Evolutionary conservation across 1,140 invertebrate genomes (phyloP), one percentile per base, ranked within the genome.

Genomic region (Himalopsyche phryganea): DNA sequence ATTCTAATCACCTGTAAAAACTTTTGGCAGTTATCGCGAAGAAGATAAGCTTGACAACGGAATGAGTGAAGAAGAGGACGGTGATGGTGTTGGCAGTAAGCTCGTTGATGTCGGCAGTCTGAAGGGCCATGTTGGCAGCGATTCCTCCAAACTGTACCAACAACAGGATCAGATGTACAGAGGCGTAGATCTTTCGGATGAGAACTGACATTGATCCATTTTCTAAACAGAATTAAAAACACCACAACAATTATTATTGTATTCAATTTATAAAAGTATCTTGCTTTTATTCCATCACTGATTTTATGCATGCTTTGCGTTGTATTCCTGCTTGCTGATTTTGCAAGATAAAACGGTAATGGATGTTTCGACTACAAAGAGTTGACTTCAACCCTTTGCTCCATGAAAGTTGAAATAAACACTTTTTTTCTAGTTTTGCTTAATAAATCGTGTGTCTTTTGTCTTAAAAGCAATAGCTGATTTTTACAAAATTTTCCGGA

Each of bases 31-130:
- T 82, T 1, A 87, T 63, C 0, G 85, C 87, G 65, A 91, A 85
- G 66, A 89, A 91, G 6, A 83, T 56, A 35, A 86, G 73, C 69
- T 92, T 91, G 9, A 89, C 87, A 10, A 91, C 71, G 38, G 83
- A 82, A 66, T 92, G 89, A 0, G 84, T 79, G 70, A 91, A 91
- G 73, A 91, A 91, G 5, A 91, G 77, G 1, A 88, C 81, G 0
- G 89, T 92, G 33, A 92, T 89, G 13, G 89, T 90, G 59, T 90
- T 90, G 1, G 87, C 87, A 0, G 88, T 88, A 41, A 91, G 72
- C 69, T 90, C 86, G 67, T 90, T 89, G 0, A 89, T 86, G 65
- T 90, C 87, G n/a, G 84, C 85, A 1, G 83, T 81, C 68, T 90
- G 84, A 18, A 82, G 41, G 0, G 85, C 78, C 73, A 90, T 76